Percentiles rank a stretch among this genome's conserved stretches.
Conservation (phyloP, 2,113 vertebrate species). For the Eonycteris spelaea region DNA sequence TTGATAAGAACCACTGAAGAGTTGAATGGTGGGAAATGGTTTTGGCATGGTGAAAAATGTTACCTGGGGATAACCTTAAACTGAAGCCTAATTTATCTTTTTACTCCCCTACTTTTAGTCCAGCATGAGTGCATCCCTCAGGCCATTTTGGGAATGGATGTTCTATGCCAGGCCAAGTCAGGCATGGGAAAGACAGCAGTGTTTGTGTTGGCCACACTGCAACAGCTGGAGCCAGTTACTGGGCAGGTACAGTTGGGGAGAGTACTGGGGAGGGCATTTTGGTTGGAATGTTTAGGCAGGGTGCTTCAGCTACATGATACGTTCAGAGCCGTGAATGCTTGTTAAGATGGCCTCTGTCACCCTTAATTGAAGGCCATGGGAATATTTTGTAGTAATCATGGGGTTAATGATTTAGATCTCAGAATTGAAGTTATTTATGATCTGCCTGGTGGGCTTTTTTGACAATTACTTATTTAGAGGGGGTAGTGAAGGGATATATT, state of each 20-base stretch:
- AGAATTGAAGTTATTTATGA: background rate
- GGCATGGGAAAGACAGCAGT: slow-evolving; percentile 91
- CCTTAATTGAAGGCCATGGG: background rate
- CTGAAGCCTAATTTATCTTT: background rate
- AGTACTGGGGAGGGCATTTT: background rate
- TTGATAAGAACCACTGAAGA: background rate
- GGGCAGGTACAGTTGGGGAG: slow-evolving; percentile 81
- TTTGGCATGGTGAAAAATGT: background rate
- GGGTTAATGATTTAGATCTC: background rate
- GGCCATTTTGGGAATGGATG: slow-evolving; percentile 90
- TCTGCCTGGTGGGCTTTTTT: background rate
- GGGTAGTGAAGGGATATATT: background rate
- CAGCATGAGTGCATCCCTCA: slow-evolving; percentile 91
- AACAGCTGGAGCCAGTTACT: slow-evolving; percentile 88
- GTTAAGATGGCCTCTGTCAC: background rate
- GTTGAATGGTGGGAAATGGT: background rate
- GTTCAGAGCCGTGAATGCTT: background rate
- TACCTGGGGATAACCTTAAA: background rate
- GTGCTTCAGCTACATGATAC: background rate
- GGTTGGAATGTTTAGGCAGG: background rate
- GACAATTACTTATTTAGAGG: background rate
- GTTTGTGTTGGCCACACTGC: slow-evolving; percentile 88
- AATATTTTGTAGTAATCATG: background rate
- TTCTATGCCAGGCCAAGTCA: slow-evolving; percentile 90
- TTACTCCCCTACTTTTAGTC: slow-evolving; percentile 70